Evolutionary conservation across 1,140 invertebrate genomes (phyloP), one percentile per base, ranked within the genome.

Genomic region (Leptopilina clavipes): DNA sequence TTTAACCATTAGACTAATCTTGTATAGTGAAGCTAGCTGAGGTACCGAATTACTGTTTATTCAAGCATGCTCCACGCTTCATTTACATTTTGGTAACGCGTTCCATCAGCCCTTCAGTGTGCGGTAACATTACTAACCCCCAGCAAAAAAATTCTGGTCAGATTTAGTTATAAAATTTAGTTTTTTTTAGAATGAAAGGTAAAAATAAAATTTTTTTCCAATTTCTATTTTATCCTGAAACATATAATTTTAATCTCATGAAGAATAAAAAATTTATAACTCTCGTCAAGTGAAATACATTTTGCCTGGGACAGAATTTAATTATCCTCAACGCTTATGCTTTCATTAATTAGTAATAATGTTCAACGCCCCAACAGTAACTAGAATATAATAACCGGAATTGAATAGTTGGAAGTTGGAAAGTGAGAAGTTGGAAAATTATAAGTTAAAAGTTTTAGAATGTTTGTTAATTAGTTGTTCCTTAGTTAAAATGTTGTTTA

Each of bases 41-140:
- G 72, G 75, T 78, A 83, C 75, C 85, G 48, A 75, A 74, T 80
- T 84, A 84, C 86, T 88, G 79, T 88, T 87, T 87, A 85, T 85
- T 88, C 82, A 86, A 89, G 87, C 84, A 86, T 86, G 86, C 79
- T 76, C 79, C 75, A 74, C 76, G 82, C 80, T 86, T 83, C 81
- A 88, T 89, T 89, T 89, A 88, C 87, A 89, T 88, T 88, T 86
- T 77, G 82, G 84, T 85, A 82, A 83, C 83, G 75, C 52, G 73
- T 78, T 75, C 45, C 82, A 82, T 80, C 25, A 31, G 59, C 25
- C 22, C 25, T 37, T 31, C 25, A 5, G 1, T n/a, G 25, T 65
- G 71, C 70, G 72, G 59, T 44, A 71, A 17, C 40, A 71, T 37
- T 71, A 31, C 5, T 65, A 65, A 65, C n/a, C n/a, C n/a, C n/a